Evolutionary conservation across 2,797 vertebrate genomes (phyloP), one percentile per base, ranked within the genome.

Genomic region (Hephaestus fuliginosus): DNA sequence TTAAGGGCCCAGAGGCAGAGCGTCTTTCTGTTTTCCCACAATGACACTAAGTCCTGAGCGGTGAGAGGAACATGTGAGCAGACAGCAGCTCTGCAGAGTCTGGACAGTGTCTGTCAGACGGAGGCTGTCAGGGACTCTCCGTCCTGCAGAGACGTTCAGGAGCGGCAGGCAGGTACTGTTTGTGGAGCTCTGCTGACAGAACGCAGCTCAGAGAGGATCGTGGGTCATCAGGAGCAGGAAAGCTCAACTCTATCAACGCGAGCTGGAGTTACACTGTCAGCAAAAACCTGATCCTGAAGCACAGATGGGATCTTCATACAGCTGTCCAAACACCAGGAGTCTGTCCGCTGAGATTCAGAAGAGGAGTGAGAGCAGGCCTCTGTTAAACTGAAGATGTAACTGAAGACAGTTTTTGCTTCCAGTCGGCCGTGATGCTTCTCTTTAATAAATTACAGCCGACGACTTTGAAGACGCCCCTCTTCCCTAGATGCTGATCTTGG

Each of bases 401-500:
- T 36, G n/a, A 14, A n/a, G n/a, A 11, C 17, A 25, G 56, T 7
- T 43, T 56, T 12, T 4, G 20, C 7, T 20, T 28, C 30, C 44
- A 44, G 55, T 18, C 49, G 55, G 49, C 39, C 2, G 5, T 1
- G 9, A 62, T 13, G 36, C 48, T 30, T 22, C 39, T 33, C 68
- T 63, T 76, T 63, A 68, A 77, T 57, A 81, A 68, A 80, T 85
- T 51, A 76, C 20, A 41, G 56, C 5, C 1, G 20, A 22, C 1
- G 22, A 55, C 61, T 82, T 80, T 81, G 36, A 76, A 78, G 57
- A 77, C 12, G 9, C 2, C 43, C 57, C 56, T 64, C 7, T 48
- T 77, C 80, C 64, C 49, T 67, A 17, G 70, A 78, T 85, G 67
- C 68, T 58, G 71, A 76, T 82, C 69, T 76, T 69, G 79, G 77